These are phyloP conservation scores for Ochropleura leucogaster DNA, from an alignment of 2,888 invertebrate genomes.

Conservation along the genomic window DNA sequence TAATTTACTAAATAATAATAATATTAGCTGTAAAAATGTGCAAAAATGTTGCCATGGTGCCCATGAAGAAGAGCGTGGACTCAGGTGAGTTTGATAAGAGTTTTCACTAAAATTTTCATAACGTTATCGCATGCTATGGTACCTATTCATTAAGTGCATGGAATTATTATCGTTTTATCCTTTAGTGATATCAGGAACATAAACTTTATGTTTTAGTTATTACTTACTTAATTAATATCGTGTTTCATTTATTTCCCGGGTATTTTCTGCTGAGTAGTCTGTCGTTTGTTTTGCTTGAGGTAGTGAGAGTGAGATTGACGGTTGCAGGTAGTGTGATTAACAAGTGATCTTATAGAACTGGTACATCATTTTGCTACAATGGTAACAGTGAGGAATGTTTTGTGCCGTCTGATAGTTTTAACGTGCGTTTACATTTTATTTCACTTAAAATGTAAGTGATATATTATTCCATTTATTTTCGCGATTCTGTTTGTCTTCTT, in stretches of 20 bases:
- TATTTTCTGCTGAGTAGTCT: conserved; percentile 4
- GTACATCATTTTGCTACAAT: conserved; percentile 32
- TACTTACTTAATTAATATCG: conserved; percentile 19
- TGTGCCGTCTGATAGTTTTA: conserved; percentile 33
- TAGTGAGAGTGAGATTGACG: not conserved
- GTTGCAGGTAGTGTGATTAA: not conserved
- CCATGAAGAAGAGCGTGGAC: conserved; percentile 78
- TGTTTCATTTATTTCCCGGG: conserved; percentile 1
- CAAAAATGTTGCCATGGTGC: conserved; percentile 81
- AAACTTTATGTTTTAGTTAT: conserved; percentile 27
- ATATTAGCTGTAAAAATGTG: conserved; percentile 75
- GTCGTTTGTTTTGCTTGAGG: not conserved
- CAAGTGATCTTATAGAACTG: not conserved
- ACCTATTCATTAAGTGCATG: conserved; percentile 12
- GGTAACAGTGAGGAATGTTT: conserved; percentile 35
- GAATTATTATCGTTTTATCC: conserved; percentile 10
- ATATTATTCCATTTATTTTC: conserved; percentile 6
- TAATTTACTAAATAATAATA: conserved; percentile 57
- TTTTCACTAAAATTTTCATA: conserved; percentile 28
- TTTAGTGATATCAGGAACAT: not conserved
- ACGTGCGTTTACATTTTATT: conserved; percentile 41
- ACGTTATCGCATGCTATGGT: conserved; percentile 20
- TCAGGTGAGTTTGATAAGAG: conserved; percentile 75
- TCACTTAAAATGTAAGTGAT: conserved; percentile 62
- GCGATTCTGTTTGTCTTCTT: conserved; percentile 37